Base-by-base conservation (phyloP, 2,113 vertebrate species). In the Euleptes europaea region DNA sequence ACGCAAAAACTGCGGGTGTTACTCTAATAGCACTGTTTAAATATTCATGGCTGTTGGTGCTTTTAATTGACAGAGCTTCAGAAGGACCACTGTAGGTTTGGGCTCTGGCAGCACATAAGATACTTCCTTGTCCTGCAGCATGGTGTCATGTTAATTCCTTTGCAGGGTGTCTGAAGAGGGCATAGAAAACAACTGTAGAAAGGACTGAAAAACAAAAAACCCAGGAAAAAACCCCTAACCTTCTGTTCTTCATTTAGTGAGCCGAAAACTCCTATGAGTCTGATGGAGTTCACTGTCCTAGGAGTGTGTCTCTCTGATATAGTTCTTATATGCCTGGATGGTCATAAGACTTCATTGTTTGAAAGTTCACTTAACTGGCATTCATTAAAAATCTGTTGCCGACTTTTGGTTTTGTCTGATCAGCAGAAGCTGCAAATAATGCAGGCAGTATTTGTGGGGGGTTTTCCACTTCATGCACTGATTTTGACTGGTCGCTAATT, bases 71-170 rank as follows among this genome's bases (percentile, higher is more conserved):
- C 71, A 80, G 78, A 82, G 85, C 5, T 82, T 88, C 0, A 89
- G 74, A 86, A 76, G 76, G 80, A 79, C 84, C 87, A 54, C 66
- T 77, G 11, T 90, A 71, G 80, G 70, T 90, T 67, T 26, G 74
- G 57, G 86, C 35, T 85, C 23, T 78, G 57, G 73, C 40, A 83
- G 71, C 82, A 77, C 77, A 78, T 78, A 71, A 21, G 81, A 90
- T 85, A 85, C 83, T 95, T 93, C 86, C 90, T 89, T 92, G 86
- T 93, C 83, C 92, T 90, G 70, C 88, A 92, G 91, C 91, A 5
- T 88, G 92, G 87, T 90, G 92, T 94, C 90, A 88, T 93, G 87
- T 91, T 94, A 93, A 94, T 94, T 89, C 91, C 83, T 92, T 93
- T 95, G 92, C 91, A 94, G 87, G 35, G 71, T 88, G 82, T 89